Evolutionary conservation across 2,797 vertebrate genomes (phyloP).

Genomic region (Oceanodroma leucorhoa): DNA sequence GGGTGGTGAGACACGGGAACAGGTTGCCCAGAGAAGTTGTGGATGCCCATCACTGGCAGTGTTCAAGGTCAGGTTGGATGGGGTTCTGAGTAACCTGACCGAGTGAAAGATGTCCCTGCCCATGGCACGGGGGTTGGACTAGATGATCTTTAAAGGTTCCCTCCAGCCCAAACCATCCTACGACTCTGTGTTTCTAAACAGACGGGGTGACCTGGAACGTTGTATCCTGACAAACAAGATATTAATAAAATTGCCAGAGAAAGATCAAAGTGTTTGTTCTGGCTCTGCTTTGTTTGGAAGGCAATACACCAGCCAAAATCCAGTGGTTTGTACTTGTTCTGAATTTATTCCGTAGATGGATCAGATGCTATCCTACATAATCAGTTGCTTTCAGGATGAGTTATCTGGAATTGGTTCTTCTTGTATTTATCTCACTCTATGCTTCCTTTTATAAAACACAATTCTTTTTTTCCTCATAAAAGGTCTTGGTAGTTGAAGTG

Average conservation of each 20-base stretch:
- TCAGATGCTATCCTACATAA: not conserved
- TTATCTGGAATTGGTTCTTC: not conserved
- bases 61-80: not conserved
- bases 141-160: not conserved
- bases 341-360: not conserved
- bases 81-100: not conserved
- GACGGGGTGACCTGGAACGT: not conserved
- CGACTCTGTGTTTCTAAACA: not conserved
- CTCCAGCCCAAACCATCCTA: not conserved
- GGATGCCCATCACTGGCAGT: no score
- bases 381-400: not conserved
- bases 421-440: not conserved
- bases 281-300: not conserved
- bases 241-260: not conserved
- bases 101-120: no score
- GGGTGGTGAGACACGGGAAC: fast-evolving
- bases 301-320: not conserved
- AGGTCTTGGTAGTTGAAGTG: not conserved
- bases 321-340: not conserved
- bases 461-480: not conserved
- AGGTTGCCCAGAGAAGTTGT: not conserved
- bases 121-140: not conserved
- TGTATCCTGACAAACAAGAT: not conserved
- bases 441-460: not conserved
- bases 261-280: not conserved